A percentile compares a stretch with the other conserved stretches of the same genome.
Conservation (phyloP, 2,113 vertebrate species). For the Tachysurus fulvidraco region DNA sequence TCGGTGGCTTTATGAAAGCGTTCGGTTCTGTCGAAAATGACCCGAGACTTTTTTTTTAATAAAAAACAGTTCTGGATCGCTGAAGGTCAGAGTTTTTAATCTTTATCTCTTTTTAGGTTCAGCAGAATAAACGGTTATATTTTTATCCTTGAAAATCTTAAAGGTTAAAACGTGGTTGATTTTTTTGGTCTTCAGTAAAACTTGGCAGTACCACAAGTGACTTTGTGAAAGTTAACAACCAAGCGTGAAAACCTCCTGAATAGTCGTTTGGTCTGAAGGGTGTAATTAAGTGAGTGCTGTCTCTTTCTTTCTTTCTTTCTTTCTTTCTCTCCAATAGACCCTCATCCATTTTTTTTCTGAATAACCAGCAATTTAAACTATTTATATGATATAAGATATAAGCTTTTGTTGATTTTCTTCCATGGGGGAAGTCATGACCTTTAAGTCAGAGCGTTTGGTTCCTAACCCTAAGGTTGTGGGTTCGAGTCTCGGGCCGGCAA, state of each 20-base stretch:
- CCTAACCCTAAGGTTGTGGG: no score
- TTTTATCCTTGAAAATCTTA: background rate
- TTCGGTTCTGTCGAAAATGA: background rate
- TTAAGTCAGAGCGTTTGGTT: no score
- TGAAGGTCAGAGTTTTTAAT: conserved; percentile 5
- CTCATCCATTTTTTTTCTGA: background rate
- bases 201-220: background rate
- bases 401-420: background rate
- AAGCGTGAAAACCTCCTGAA: background rate
- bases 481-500: no score
- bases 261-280: background rate
- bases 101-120: background rate
- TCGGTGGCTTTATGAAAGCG: background rate
- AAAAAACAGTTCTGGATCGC: background rate
- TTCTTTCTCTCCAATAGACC: background rate
- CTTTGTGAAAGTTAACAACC: background rate
- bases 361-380: background rate
- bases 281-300: background rate
- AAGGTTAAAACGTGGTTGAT: background rate
- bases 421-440: no score
- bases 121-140: background rate
- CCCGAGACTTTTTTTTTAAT: background rate
- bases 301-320: background rate
- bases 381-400: background rate
- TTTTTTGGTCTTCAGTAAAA: background rate